Conservation (phyloP, 1,140 invertebrate genomes). For the Orchestia grillus region DNA sequence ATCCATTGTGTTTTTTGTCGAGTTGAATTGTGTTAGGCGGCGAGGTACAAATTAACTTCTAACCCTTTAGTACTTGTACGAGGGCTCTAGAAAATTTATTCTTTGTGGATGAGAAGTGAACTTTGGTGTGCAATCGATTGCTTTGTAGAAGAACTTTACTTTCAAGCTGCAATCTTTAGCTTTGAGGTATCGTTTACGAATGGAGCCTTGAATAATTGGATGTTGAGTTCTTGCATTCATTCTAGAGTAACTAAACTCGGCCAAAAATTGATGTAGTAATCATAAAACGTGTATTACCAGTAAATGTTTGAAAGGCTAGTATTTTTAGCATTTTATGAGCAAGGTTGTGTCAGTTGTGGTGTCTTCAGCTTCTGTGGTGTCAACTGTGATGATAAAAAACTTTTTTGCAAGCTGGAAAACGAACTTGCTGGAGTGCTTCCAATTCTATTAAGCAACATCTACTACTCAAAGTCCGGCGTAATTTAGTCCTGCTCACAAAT, state of each 20-base stretch:
- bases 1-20: background rate
- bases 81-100: background rate
- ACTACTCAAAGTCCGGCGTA: background rate
- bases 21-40: background rate
- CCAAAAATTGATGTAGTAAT: background rate
- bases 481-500: background rate
- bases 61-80: background rate
- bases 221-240: background rate
- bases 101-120: background rate
- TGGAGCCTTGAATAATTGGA: background rate
- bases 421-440: background rate
- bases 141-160: background rate
- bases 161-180: background rate
- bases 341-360: too few relatives aligned
- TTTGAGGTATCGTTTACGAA: background rate
- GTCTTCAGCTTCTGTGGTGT: too few relatives aligned
- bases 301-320: too few relatives aligned
- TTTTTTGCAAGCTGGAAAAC: background rate
- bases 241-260: background rate
- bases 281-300: background rate
- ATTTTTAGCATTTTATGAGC: too few relatives aligned
- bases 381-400: too few relatives aligned
- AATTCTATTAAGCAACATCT: background rate
- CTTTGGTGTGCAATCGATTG: background rate
- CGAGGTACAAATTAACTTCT: background rate